Evolutionary conservation across 2,113 vertebrate species (phyloP).

Genomic region (Eulemur rufifrons): DNA sequence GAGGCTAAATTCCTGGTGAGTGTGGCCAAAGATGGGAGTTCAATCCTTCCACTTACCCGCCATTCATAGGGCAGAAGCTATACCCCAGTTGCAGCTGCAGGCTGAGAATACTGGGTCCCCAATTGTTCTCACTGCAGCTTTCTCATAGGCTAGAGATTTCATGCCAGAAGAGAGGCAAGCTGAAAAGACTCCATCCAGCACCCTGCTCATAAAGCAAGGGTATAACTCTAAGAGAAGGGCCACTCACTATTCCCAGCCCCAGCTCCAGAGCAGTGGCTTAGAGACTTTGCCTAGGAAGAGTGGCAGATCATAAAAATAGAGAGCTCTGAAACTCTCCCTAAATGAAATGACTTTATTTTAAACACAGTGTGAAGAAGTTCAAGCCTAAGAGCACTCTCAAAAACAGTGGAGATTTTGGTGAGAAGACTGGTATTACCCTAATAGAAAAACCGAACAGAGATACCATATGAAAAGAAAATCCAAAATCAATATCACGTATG

Average conservation of each 20-base stretch:
- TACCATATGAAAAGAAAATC: background rate
- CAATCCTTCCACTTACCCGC: background rate
- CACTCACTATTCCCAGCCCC: background rate
- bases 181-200: background rate
- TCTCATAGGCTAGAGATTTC: background rate
- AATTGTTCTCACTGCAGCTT: background rate
- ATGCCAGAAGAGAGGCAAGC: background rate
- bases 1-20: background rate
- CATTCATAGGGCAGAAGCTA: background rate
- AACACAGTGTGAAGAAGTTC: background rate
- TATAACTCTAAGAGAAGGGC: background rate
- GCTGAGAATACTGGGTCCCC: background rate
- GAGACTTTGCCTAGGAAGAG: background rate
- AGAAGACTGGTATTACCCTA: background rate
- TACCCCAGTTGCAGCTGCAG: background rate
- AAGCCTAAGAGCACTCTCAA: background rate
- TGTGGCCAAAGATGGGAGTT: background rate
- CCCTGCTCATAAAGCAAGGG: background rate
- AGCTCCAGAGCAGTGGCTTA: background rate
- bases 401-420: background rate
- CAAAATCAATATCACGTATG: background rate
- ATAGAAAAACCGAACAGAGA: background rate
- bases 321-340: background rate
- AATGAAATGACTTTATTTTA: background rate
- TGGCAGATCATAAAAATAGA: background rate